Evolutionary conservation across 2,888 invertebrate genomes (phyloP).

Genomic region (Agrochola litura): DNA sequence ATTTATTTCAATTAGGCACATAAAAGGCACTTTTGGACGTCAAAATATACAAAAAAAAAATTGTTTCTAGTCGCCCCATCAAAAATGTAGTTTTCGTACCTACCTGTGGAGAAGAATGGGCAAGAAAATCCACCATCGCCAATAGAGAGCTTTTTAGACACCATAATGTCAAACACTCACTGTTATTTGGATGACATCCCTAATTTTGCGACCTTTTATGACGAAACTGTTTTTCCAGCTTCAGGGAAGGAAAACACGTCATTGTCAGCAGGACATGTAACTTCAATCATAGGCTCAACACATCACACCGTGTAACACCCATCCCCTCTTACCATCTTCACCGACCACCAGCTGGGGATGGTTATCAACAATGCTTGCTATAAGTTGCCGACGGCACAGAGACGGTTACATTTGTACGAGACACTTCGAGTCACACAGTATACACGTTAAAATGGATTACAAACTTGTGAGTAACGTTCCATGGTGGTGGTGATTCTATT

Average conservation of each 20-base stretch:
- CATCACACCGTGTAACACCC: neutral
- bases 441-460: slow-evolving; percentile 68
- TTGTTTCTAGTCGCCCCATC: no score
- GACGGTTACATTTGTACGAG: slow-evolving; percentile 48
- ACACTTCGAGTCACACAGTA: slow-evolving; percentile 30
- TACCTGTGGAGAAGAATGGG: no score
- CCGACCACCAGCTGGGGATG: slow-evolving; percentile 40
- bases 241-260: neutral
- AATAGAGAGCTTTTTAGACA: no score
- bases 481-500: slow-evolving; percentile 48
- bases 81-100: no score
- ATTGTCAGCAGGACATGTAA: neutral
- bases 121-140: no score
- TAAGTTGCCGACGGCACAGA: slow-evolving; percentile 35
- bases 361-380: slow-evolving; percentile 51
- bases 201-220: neutral
- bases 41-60: no score
- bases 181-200: neutral
- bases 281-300: neutral
- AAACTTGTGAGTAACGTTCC: slow-evolving; percentile 70
- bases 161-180: neutral
- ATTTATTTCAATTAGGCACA: no score
- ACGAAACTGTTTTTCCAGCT: neutral
- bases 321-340: slow-evolving; percentile 25
- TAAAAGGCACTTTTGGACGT: no score